Evolutionary conservation across 2,888 invertebrate species (phyloP).

Genomic region (Troides helena): DNA sequence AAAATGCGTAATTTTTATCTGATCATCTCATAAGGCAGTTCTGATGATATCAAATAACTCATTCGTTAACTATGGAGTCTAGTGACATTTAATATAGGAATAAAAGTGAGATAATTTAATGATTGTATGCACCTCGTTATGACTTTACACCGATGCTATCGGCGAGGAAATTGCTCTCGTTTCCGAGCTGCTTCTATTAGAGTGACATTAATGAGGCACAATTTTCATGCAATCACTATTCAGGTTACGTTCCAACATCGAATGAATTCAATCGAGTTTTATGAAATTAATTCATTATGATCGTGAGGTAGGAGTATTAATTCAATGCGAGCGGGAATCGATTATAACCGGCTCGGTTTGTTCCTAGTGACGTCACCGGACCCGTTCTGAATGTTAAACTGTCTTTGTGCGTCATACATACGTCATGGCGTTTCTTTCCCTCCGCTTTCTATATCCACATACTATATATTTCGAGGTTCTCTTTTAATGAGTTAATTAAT

Average conservation of each 20-base stretch:
- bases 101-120: not conserved
- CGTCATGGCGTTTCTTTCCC: conserved; percentile 53
- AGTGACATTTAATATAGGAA: not conserved
- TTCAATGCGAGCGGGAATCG: conserved; percentile 11
- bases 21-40: not conserved
- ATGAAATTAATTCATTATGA: conserved; percentile 1
- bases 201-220: conserved; percentile 23
- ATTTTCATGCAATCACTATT: conserved; percentile 31
- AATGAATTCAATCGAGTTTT: not conserved
- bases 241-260: conserved; percentile 33
- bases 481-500: not conserved
- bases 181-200: conserved; percentile 1
- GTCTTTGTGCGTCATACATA: conserved; percentile 58
- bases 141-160: conserved; percentile 8
- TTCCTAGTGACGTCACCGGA: conserved; percentile 58
- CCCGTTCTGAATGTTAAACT: conserved; percentile 50
- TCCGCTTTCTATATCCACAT: conserved; percentile 42
- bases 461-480: not conserved
- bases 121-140: not conserved
- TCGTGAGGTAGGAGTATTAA: not conserved
- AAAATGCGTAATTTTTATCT: not conserved
- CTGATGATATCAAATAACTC: not conserved
- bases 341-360: conserved; percentile 29
- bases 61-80: not conserved
- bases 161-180: conserved; percentile 2